phyloP scores from a whole-genome alignment of 2,888 invertebrate genomes.

The Endotricha flammealis region DNA sequence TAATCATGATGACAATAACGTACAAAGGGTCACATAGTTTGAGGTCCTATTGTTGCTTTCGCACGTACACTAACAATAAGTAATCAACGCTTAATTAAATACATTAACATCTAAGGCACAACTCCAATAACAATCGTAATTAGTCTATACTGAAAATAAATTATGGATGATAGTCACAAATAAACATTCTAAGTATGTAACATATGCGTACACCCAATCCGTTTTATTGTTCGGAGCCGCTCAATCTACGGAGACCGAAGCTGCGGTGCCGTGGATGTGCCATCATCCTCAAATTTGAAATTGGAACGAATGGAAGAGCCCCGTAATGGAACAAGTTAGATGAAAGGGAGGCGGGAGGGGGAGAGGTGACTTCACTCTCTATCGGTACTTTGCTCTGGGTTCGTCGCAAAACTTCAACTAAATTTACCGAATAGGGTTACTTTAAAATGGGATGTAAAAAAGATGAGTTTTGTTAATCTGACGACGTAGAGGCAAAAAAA shows the following conservation, averaged over 20 bases:
- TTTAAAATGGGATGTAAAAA: constrained; percentile 33
- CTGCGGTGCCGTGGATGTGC: constrained; percentile 63
- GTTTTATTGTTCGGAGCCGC: constrained; percentile 28
- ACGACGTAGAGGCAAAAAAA: constrained; percentile 9
- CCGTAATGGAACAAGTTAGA: constrained; percentile 75
- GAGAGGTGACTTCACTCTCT: constrained; percentile 31
- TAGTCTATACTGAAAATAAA: no score
- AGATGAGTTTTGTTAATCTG: constrained; percentile 23
- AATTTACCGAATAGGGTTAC: constrained; percentile 45
- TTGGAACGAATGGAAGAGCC: constrained; percentile 74
- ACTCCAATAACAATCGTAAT: no score
- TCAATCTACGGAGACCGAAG: constrained; percentile 33
- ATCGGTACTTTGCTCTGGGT: constrained; percentile 36
- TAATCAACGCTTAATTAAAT: no score
- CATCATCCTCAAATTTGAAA: constrained; percentile 75
- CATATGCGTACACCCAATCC: constrained; percentile 20
- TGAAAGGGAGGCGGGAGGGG: constrained; percentile 52
- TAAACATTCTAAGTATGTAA: no score
- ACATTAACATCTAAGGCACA: no score
- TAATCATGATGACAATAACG: no score
- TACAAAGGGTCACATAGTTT: no score
- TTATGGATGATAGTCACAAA: no score
- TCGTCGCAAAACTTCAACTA: constrained; percentile 55
- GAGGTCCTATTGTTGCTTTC: no score
- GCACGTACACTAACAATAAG: no score